Conservation (phyloP, 2,888 invertebrate genomes). For the Perithous albicinctus region DNA sequence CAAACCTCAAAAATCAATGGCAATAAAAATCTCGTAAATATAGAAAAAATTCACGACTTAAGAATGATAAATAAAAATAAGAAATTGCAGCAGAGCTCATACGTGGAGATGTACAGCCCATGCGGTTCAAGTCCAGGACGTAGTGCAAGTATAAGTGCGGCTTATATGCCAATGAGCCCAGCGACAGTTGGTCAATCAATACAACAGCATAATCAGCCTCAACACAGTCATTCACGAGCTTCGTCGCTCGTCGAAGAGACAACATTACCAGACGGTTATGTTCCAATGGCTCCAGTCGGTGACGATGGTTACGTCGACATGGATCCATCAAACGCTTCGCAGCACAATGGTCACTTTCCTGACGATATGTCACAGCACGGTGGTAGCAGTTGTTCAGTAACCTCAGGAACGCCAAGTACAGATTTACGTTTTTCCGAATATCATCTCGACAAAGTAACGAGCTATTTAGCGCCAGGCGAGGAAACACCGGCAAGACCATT, state of each 20-base stretch:
- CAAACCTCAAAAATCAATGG: no score
- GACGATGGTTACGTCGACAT: constrained; percentile 88
- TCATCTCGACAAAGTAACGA: constrained; percentile 92
- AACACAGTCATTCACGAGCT: constrained; percentile 87
- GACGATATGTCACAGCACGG: constrained; percentile 87
- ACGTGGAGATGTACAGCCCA: constrained; percentile 86
- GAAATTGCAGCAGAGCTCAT: constrained; percentile 82
- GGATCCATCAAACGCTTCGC: constrained; percentile 84
- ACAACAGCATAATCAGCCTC: constrained; percentile 8
- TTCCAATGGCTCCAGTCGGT: constrained; percentile 88
- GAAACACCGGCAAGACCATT: constrained; percentile 89
- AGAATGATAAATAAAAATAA: no score
- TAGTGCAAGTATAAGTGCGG: constrained; percentile 74
- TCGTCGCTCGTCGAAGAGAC: constrained; percentile 87
- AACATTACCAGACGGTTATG: constrained; percentile 86
- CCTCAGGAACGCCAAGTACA: constrained; percentile 93
- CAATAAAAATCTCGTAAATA: no score
- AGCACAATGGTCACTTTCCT: constrained; percentile 80
- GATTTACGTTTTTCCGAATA: constrained; percentile 92
- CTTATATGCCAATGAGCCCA: constrained; percentile 87
- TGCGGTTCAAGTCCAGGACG: constrained; percentile 85
- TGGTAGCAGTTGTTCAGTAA: constrained; percentile 90
- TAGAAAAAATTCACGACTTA: not conserved
- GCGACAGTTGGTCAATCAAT: constrained; percentile 72
- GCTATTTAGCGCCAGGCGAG: constrained; percentile 89